Evolutionary conservation across 2,888 invertebrate species (phyloP).

Genomic region (Cybosia mesomella): DNA sequence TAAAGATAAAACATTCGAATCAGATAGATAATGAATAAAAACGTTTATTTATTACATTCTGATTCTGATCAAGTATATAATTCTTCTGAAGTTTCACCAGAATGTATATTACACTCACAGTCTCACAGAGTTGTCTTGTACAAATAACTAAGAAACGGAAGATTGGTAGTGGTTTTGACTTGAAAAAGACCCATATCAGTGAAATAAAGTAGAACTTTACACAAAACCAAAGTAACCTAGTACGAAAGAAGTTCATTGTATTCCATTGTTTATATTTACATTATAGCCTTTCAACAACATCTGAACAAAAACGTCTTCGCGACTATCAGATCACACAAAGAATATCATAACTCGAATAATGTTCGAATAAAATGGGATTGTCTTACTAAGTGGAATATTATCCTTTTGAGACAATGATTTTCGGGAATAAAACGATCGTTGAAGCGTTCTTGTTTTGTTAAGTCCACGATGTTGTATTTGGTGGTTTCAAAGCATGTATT

Average conservation of each 20-base stretch:
- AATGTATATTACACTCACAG: too few species aligned
- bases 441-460: constrained; percentile 47
- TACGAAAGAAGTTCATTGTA: background rate
- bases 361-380: constrained; percentile 61
- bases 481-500: constrained; percentile 39
- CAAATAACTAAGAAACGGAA: background rate
- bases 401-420: constrained; percentile 64
- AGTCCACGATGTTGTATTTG: constrained; percentile 42
- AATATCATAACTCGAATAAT: constrained; percentile 56
- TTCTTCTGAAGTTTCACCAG: too few species aligned
- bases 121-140: too few species aligned
- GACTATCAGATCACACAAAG: constrained; percentile 48
- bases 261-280: constrained; percentile 30
- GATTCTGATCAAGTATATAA: too few species aligned
- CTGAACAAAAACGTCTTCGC: constrained; percentile 45
- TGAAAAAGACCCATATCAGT: background rate
- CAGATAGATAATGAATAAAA: too few species aligned
- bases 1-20: too few species aligned
- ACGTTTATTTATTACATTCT: too few species aligned
- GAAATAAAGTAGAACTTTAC: constrained; percentile 1
- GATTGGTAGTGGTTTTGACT: background rate
- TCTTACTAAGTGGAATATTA: constrained; percentile 64
- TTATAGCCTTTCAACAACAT: constrained; percentile 36
- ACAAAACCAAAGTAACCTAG: background rate
- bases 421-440: constrained; percentile 41